Evolutionary conservation across 2,888 invertebrate genomes (phyloP).

Genomic region (Unio pictorum): DNA sequence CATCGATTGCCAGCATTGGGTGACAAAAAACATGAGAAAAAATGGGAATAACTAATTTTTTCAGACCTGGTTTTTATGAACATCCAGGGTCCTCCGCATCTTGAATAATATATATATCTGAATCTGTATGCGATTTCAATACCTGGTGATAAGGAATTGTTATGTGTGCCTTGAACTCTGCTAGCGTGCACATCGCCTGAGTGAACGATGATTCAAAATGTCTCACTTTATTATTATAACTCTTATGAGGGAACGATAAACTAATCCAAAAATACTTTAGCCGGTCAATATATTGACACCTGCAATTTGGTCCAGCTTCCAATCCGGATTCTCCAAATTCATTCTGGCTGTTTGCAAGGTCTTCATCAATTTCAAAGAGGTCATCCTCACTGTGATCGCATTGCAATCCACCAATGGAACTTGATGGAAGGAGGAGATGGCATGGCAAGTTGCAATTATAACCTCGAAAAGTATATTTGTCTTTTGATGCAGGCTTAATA

Average conservation of each 20-base stretch:
- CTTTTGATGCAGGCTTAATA: constrained; percentile 24
- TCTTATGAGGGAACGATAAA: not conserved
- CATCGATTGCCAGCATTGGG: not conserved
- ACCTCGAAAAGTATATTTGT: constrained; percentile 4
- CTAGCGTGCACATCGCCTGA: constrained; percentile 1
- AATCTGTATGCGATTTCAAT: not conserved
- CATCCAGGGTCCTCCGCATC: not conserved
- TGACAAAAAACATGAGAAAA: constrained; percentile 3
- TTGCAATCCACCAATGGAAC: not conserved
- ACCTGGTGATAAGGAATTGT: not conserved
- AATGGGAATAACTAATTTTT: too few relatives aligned
- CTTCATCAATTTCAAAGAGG: not conserved
- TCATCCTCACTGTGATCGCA: not conserved
- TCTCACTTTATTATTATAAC: constrained; percentile 15
- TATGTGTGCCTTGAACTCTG: not conserved
- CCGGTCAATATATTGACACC: not conserved
- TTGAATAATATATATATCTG: not conserved
- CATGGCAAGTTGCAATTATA: constrained; percentile 9
- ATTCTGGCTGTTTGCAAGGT: too few relatives aligned
- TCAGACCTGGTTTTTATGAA: constrained; percentile 3
- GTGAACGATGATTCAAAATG: constrained; percentile 6
- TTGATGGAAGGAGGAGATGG: not conserved
- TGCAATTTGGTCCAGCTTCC: too few relatives aligned
- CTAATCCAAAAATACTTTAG: not conserved
- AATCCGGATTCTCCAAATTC: too few relatives aligned